These are phyloP conservation scores for Acleris emargana DNA, from an alignment of 2,888 invertebrate genomes.

Conservation along the genomic window DNA sequence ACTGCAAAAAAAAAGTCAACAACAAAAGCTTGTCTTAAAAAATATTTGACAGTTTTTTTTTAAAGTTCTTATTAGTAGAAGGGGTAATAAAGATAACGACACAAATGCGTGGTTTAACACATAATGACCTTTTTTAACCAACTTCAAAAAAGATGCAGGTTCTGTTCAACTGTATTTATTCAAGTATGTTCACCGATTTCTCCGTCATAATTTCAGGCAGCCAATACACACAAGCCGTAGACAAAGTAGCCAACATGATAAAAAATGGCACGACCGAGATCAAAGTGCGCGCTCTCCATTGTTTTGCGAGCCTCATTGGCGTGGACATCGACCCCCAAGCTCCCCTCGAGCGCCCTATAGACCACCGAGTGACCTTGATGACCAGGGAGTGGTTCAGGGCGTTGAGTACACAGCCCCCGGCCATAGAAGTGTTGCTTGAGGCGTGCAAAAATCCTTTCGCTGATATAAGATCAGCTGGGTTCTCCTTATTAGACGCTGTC, in stretches of 20 bases:
- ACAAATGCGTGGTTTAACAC: no score
- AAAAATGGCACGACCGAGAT: slow-evolving; percentile 85
- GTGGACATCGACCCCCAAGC: slow-evolving; percentile 68
- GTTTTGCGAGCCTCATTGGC: slow-evolving; percentile 84
- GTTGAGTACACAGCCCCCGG: slow-evolving; percentile 61
- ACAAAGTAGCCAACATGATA: slow-evolving; percentile 84
- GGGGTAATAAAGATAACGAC: no score
- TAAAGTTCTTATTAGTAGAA: no score
- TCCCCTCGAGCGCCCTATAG: slow-evolving; percentile 63
- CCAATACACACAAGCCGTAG: slow-evolving; percentile 78
- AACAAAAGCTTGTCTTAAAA: no score
- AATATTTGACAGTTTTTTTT: no score
- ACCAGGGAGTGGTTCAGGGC: slow-evolving; percentile 79
- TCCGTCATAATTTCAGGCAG: slow-evolving; percentile 55
- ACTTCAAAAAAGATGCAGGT: no score
- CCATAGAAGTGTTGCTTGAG: slow-evolving; percentile 85
- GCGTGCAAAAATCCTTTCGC: slow-evolving; percentile 91
- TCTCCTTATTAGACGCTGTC: slow-evolving; percentile 86
- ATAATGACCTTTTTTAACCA: no score
- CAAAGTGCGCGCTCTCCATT: slow-evolving; percentile 87
- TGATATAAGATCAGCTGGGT: slow-evolving; percentile 88
- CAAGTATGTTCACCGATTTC: no score
- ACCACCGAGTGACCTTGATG: slow-evolving; percentile 77
- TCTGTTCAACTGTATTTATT: no score
- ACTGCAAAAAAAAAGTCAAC: no score